Conservation (phyloP, 2,888 invertebrate genomes). For the Nesidiocoris tenuis region DNA sequence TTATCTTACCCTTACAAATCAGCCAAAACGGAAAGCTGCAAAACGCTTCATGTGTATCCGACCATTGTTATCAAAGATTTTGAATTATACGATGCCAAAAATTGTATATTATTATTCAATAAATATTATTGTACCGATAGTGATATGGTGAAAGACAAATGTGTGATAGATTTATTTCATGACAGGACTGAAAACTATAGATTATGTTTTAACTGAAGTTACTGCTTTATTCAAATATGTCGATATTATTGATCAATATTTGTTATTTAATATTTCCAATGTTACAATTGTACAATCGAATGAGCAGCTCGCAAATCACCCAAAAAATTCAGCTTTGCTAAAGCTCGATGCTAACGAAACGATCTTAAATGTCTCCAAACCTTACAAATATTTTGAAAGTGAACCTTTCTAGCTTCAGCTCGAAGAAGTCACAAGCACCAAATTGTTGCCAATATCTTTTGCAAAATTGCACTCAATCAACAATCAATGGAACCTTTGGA, state of each 20-base stretch:
- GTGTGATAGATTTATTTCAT: neutral
- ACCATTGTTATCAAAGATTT: slow-evolving; percentile 3
- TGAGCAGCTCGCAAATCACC: too few species aligned
- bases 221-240: neutral
- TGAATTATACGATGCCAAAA: neutral
- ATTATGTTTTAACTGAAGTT: neutral
- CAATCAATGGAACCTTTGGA: too few species aligned
- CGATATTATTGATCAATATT: neutral
- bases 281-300: neutral
- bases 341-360: too few species aligned
- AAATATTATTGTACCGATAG: slow-evolving; percentile 15
- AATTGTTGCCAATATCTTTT: too few species aligned
- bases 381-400: too few species aligned
- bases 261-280: slow-evolving; percentile 9
- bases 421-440: too few species aligned
- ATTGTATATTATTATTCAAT: slow-evolving; percentile 12
- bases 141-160: neutral
- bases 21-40: neutral
- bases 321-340: too few species aligned
- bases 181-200: neutral
- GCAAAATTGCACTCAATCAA: too few species aligned
- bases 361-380: too few species aligned
- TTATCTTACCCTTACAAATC: slow-evolving; percentile 11
- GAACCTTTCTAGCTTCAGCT: too few species aligned
- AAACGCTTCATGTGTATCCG: slow-evolving; percentile 2